A percentile compares a stretch with the other conserved stretches of the same genome.
Conservation (phyloP, 2,113 vertebrate species). For the Atlantisia rogersi region DNA sequence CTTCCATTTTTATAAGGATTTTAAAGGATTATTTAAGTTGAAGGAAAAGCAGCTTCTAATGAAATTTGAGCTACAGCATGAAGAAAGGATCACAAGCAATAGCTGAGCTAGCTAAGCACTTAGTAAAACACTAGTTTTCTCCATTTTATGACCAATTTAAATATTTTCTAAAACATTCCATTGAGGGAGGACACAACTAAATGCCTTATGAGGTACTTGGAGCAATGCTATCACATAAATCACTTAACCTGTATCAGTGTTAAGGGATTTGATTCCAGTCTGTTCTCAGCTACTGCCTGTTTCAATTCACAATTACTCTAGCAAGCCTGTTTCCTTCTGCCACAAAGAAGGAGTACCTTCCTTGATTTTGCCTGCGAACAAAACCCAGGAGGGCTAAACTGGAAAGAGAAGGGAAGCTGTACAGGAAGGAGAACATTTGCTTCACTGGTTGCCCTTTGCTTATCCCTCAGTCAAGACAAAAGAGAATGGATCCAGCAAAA, state of each 20-base stretch:
- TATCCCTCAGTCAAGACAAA: not conserved
- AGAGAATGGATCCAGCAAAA: not conserved
- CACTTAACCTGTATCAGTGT: not conserved
- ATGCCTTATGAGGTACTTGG: not conserved
- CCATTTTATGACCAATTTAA: not conserved
- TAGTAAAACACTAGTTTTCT: constrained; percentile 17
- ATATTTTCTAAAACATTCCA: not conserved
- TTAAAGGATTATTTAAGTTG: constrained; percentile 40
- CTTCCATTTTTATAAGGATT: constrained; percentile 32
- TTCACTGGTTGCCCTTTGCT: not conserved
- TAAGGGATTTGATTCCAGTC: not conserved
- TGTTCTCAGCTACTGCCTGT: not conserved
- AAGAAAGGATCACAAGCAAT: constrained; percentile 30
- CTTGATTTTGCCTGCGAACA: not conserved
- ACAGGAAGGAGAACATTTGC: not conserved
- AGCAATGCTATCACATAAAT: not conserved
- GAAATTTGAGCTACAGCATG: constrained; percentile 27
- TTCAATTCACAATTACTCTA: not conserved
- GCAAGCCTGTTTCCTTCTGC: not conserved
- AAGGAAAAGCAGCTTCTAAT: constrained; percentile 32
- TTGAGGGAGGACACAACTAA: not conserved
- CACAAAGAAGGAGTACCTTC: not conserved
- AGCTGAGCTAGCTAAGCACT: not conserved
- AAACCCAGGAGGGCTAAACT: not conserved
- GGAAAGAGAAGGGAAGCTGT: not conserved